Evolutionary conservation across 2,113 vertebrate genomes (phyloP), one percentile per base, ranked within the genome.

Genomic region (Furnarius figulus): DNA sequence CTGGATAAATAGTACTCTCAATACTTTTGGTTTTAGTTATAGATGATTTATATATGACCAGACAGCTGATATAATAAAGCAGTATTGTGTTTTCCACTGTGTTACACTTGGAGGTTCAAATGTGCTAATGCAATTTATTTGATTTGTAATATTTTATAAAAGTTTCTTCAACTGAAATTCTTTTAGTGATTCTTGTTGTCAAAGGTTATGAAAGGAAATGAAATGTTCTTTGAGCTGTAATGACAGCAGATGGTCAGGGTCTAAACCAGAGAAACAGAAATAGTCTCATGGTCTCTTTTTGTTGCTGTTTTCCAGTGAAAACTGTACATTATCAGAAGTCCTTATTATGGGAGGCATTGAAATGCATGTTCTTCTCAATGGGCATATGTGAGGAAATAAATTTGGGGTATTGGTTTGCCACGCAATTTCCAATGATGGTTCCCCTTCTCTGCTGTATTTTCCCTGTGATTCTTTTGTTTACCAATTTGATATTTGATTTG

Each of bases 21-120:
- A 95, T 90, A 95, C 89, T 96, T 98, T 87, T 58, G 58, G 91
- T 95, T 97, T 97, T 95, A 93, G 86, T 98, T 97, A 84, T 6
- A 16, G 92, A 68, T 98, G 97, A 98, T 97, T 97, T 96, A 93
- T 94, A 98, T 98, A 93, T 95, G 96, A 97, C 96, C 96, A 97
- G 98, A 98, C 98, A 98, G 97, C 88, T 98, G 97, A 98, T 98
- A 93, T 94, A 98, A 98, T 98, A 98, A 97, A 97, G 93, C 85
- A 97, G 87, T 98, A 98, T 97, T 97, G 97, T 96, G 96, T 98
- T 98, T 98, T 98, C 98, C 96, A 97, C 94, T 96, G 85, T 87
- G 87, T 94, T 97, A 96, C 97, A 95, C 96, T 98, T 96, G 87
- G 87, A 97, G 96, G 92, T 97, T 98, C 97, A 97, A 96, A 95